Evolutionary conservation across 1,140 invertebrate species (phyloP), one percentile per base, ranked within the genome.

Genomic region (Eulimnadia texana): DNA sequence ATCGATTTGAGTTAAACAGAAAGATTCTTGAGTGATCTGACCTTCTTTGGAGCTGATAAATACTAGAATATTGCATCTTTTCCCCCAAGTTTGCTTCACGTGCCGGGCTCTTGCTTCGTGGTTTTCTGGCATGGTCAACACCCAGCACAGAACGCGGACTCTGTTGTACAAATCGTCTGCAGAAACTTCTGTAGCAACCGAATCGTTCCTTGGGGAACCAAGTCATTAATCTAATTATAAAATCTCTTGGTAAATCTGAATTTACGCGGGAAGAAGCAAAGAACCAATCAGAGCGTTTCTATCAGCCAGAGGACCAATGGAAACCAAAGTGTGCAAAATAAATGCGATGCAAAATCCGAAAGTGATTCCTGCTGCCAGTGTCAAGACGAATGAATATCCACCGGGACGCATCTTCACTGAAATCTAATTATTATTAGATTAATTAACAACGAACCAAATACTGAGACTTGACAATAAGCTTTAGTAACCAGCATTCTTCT

Each of bases 21-120:
- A 42, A 42, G 6, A 42, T 42, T 42, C 33, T 42, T 42, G 6
- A 42, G 33, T 6, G 33, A 42, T 16, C 33, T 6, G 72, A 86
- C 85, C 85, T 73, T 82, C 76, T 59, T 73, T 74, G 0, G 86
- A 86, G 68, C 89, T 93, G 86, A 94, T 93, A 66, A 94, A 94
- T 0, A 94, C 69, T 1, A 93, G 69, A 61, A 83, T 84, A 70
- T 96, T 95, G 70, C 94, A 98, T 23, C 94, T 75, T 70, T 85
- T 85, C 0, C 88, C 93, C 95, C 95, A 99, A 0, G 95, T 98
- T 1, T 87, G 84, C 71, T 94, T 93, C 0, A 98, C 90, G 66
- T 95, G 91, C 20, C 79, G 79, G 0, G 94, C 93, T 72, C 93
- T 93, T 62, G 80, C 87, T 67, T 90, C 77, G 69, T 98, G 90